A percentile compares a stretch with the other conserved stretches of the same genome.
Evolutionary conservation across 1,140 invertebrate species (phyloP).

Genomic region (Drosophila nigromelanica): DNA sequence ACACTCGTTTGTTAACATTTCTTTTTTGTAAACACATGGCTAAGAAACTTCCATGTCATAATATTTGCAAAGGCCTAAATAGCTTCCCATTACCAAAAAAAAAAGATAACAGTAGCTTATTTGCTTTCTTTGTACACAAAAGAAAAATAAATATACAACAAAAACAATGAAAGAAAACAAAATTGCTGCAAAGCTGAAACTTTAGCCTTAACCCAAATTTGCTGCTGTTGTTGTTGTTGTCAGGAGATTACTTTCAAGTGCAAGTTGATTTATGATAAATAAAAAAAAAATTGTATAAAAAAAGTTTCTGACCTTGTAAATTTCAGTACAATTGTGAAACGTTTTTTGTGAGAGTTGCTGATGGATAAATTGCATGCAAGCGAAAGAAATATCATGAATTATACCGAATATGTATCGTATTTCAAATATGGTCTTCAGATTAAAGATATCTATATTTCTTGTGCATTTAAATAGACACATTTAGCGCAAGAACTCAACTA

Average conservation of each 20-base stretch:
- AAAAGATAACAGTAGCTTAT: conserved; percentile 51
- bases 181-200: conserved; percentile 37
- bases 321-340: conserved; percentile 32
- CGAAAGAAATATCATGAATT: conserved; percentile 26
- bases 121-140: conserved; percentile 54
- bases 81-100: conserved; percentile 36
- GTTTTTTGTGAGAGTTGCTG: conserved; percentile 18
- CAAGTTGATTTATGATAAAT: conserved; percentile 56
- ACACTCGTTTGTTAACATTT: conserved; percentile 10
- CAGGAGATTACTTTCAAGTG: conserved; percentile 70
- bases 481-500: neutral
- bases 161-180: conserved; percentile 27
- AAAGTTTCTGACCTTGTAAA: conserved; percentile 28
- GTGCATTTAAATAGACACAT: no score
- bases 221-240: conserved; percentile 42
- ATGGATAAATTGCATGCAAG: conserved; percentile 15
- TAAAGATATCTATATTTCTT: neutral
- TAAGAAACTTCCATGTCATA: conserved; percentile 27
- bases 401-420: neutral
- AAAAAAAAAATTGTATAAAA: conserved; percentile 9
- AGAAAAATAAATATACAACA: conserved; percentile 1
- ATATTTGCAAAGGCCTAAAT: conserved; percentile 26
- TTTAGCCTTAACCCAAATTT: conserved; percentile 73
- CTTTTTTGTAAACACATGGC: conserved; percentile 21
- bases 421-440: neutral